Conservation (phyloP, 2,888 invertebrate genomes). For the Netelia fuscicornis region DNA sequence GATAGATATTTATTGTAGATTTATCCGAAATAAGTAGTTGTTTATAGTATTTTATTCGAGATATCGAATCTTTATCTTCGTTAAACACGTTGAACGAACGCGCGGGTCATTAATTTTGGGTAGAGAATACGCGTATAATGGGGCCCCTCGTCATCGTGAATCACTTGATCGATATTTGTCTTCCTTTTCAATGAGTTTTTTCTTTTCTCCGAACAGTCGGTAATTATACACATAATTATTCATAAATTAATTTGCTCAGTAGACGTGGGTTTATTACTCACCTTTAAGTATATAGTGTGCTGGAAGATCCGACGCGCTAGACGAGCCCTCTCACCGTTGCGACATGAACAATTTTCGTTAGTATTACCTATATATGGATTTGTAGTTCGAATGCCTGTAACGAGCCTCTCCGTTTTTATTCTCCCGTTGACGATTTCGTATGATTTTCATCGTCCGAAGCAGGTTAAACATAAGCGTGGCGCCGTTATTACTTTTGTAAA, state of each 20-base stretch:
- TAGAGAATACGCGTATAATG: constrained; percentile 18
- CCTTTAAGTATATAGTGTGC: constrained; percentile 55
- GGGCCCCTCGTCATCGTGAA: constrained; percentile 30
- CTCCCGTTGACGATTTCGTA: constrained; percentile 52
- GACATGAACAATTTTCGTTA: constrained; percentile 61
- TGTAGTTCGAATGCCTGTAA: neutral
- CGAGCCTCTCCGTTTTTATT: constrained; percentile 39
- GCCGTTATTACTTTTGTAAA: constrained; percentile 41
- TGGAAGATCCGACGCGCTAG: neutral
- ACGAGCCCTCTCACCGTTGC: constrained; percentile 41
- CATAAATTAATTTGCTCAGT: constrained; percentile 67
- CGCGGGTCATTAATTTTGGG: neutral
- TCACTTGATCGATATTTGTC: constrained; percentile 63
- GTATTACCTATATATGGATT: constrained; percentile 62
- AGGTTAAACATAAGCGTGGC: constrained; percentile 2
- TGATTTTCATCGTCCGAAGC: constrained; percentile 2
- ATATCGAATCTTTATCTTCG: constrained; percentile 49
- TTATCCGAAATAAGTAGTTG: constrained; percentile 76
- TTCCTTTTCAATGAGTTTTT: constrained; percentile 52
- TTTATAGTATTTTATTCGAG: constrained; percentile 71
- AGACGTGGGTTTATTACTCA: constrained; percentile 66
- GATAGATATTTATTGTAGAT: constrained; percentile 84
- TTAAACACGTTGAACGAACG: constrained; percentile 24
- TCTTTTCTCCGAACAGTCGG: constrained; percentile 35
- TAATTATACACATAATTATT: constrained; percentile 41